Evolutionary conservation across 2,797 vertebrate genomes (phyloP), one percentile per base, ranked within the genome.

Genomic region (Liasis olivaceus): DNA sequence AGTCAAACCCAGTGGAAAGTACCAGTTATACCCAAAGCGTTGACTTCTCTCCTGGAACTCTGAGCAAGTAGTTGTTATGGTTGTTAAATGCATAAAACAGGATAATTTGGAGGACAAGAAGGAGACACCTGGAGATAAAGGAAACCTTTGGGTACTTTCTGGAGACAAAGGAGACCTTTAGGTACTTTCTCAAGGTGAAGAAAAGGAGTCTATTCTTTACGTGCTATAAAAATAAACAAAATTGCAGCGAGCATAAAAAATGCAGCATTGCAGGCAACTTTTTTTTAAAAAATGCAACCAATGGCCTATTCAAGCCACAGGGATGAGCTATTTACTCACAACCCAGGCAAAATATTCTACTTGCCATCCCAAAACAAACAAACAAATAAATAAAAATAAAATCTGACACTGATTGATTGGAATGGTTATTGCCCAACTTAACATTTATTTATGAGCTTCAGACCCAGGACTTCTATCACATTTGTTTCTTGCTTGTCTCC

Each of bases 141-240:
- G 22, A 81, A 56, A 47, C 24, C 24, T 92, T 92, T 59, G 88
- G 92, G 92, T 93, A 81, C 85, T 93, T 93, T 93, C 28, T 63
- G 26, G 42, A 28, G 47, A 64, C 5, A 14, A 54, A 51, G 47
- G 3, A 81, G 54, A 47, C 24, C 26, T 89, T 92, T 59, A 91
- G 85, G 89, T 93, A 64, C 69, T 93, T 93, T 93, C 20, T 77
- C 47, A 81, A 77, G 58, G 15, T 6, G 47, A 85, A 20, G 4
- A 36, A 17, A 8, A 72, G 66, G 24, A 47, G 62, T 66, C 17
- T 12, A 12, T 89, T 64, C 13, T 62, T 85, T 77, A 31, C 2
- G 12, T 0, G 2, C 54, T 13, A 2, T 28, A 77, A 77, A n/a
- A 17, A n/a, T 2, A 66, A 59, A 69, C 28, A 15, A 3, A 24